Evolutionary conservation across 2,797 vertebrate species (phyloP).

Genomic region (Gila robusta): DNA sequence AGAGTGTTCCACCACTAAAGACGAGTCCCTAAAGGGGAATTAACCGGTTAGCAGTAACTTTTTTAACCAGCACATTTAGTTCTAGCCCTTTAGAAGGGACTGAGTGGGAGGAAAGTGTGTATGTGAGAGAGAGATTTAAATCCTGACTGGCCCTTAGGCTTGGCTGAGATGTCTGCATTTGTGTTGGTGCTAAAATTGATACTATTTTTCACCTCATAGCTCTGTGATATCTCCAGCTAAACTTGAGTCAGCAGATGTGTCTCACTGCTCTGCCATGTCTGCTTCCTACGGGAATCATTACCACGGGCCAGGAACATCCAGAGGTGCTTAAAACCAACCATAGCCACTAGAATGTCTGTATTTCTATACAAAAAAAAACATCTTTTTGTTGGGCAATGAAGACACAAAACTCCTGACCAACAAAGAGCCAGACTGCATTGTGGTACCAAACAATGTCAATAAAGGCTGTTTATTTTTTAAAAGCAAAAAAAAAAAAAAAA

Average conservation of each 20-base stretch:
- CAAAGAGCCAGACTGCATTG: neutral
- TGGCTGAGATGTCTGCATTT: slow-evolving; percentile 51
- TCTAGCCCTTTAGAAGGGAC: slow-evolving; percentile 19
- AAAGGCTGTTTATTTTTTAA: neutral
- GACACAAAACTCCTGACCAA: slow-evolving; percentile 31
- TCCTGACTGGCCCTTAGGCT: slow-evolving; percentile 41
- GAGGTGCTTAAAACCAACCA: slow-evolving; percentile 46
- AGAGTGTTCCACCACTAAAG: slow-evolving; percentile 48
- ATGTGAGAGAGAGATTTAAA: slow-evolving; percentile 28
- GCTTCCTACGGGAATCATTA: slow-evolving; percentile 50
- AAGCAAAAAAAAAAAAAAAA: neutral
- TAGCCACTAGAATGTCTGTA: slow-evolving; percentile 46
- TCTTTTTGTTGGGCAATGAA: slow-evolving; percentile 15
- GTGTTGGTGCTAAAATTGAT: slow-evolving; percentile 47
- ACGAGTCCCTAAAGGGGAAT: slow-evolving; percentile 10
- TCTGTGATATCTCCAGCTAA: slow-evolving; percentile 46
- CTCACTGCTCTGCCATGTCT: slow-evolving; percentile 45
- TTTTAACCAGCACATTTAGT: slow-evolving; percentile 32
- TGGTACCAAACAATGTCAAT: neutral
- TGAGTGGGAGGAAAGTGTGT: slow-evolving; percentile 10
- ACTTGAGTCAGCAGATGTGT: slow-evolving; percentile 54
- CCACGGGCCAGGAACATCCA: slow-evolving; percentile 48
- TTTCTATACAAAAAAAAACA: slow-evolving; percentile 35
- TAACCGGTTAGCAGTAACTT: slow-evolving; percentile 19
- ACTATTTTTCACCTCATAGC: slow-evolving; percentile 49